Evolutionary conservation across 2,113 vertebrate species (phyloP), one percentile per base, ranked within the genome.

Genomic region (Prunella himalayana): DNA sequence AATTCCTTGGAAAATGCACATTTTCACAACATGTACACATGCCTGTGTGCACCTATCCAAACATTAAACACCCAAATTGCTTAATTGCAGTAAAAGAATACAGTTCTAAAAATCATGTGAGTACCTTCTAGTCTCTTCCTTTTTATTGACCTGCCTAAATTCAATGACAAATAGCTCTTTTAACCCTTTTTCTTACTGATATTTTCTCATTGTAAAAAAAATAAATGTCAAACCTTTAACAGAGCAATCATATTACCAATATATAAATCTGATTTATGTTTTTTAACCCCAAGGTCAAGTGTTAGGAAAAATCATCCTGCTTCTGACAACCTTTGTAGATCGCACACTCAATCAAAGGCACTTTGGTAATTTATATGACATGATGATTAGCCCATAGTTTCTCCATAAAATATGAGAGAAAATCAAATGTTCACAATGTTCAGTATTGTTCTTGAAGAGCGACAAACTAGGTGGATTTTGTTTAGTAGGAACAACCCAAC

Each of bases 181-280:
- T 51, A 95, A 82, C 81, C 37, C 11, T 86, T 88, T 88, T 92
- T 20, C 31, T 71, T 92, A 77, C 78, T 90, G 82, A 66, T 65
- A 82, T 93, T 93, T 95, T 81, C 21, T 80, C n/a, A 31, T 70
- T 65, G 35, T 69, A 69, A 64, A 95, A 87, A 94, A 94, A 47
- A 93, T 30, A 97, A 97, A 97, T 91, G 95, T 79, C 90, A 95
- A 66, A 79, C 53, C 86, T 83, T 87, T 91, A 92, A 91, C 64
- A 90, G 24, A 75, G 25, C 19, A 94, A 91, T 95, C 27, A 9
- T 86, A 92, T 95, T 94, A 92, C 44, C 56, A 69, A 61, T 72
- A 84, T 23, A 86, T 39, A 84, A 75, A 91, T 69, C 63, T 92
- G 76, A 91, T 82, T 86, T 79, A 91, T 92, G 45, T 61, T 92